Base-by-base conservation (phyloP, 2,888 invertebrate genomes). In the Morpho deidamia region DNA sequence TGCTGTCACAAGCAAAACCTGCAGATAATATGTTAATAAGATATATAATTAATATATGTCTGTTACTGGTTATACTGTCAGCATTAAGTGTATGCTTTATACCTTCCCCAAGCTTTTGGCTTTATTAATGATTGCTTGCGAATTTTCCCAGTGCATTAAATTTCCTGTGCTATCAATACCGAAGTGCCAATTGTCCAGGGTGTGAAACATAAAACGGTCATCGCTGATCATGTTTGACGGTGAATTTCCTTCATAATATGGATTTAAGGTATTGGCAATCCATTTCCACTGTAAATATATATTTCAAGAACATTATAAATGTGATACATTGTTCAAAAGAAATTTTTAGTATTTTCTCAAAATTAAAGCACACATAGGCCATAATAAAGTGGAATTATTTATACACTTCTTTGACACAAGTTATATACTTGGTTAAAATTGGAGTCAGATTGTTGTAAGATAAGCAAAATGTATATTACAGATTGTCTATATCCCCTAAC, bases 181-280 rank as follows among this genome's bases (percentile, higher is more conserved):
- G 83, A 98, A 99, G 63, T 92, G 90, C 99, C 99, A 99, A 70
- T 95, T 92, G 11, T 92, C 78, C 35, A 94, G 72, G 0, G 97
- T 97, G 68, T 93, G 91, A 43, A 93, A 89, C 70, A 98, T 95
- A 61, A 97, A 93, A 8, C 96, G 91, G 75, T 98, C 98, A 79
- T 98, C 97, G 41, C 92, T 92, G 37, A 99, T 94, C 91, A 93
- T 92, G 64, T 86, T 86, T 1, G 91, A 91, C 0, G 92, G 78
- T 0, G 92, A 90, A 80, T 97, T 97, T 0, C 95, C 96, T 81
- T 98, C 98, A 67, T 97, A 95, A 74, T 97, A 95, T 0, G 99
- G 98, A 88, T 98, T 98, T 51, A 98, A 83, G 0, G 97, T 95
- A 44, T 93, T 95, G 0, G 96, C 97, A 7, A 93, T 73, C 98